Evolutionary conservation across 1,140 invertebrate species (phyloP).

Genomic region (Acromyrmex echinatior): DNA sequence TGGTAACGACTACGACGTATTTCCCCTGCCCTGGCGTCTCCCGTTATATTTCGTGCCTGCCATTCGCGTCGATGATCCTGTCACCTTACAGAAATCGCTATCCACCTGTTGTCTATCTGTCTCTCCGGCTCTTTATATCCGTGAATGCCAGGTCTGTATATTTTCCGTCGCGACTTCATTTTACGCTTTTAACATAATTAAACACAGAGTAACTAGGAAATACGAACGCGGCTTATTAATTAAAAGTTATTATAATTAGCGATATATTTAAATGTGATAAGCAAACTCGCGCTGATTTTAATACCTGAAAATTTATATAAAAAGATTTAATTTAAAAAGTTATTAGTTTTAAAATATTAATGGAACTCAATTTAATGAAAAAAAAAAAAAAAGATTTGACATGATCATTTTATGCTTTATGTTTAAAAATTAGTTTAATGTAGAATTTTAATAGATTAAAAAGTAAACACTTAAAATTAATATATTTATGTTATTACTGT

Average conservation of each 20-base stretch:
- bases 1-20: background rate
- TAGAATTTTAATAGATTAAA: background rate
- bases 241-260: conserved; percentile 10
- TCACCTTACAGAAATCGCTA: conserved; percentile 55
- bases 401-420: background rate
- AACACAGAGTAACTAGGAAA: conserved; percentile 17
- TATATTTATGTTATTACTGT: background rate
- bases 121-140: conserved; percentile 22
- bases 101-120: conserved; percentile 61
- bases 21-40: background rate
- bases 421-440: background rate
- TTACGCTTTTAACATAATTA: conserved; percentile 42
- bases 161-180: background rate
- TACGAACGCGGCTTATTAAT: background rate
- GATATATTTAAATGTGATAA: conserved; percentile 2
- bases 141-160: background rate
- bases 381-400: background rate
- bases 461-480: background rate
- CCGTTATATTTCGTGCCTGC: conserved; percentile 42
- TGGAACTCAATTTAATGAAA: background rate
- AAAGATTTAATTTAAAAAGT: background rate
- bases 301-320: background rate
- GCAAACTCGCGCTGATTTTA: background rate
- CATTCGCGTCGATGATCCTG: conserved; percentile 45
- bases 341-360: background rate